Conservation (phyloP, 1,140 invertebrate species). For the Holotrichia oblita region DNA sequence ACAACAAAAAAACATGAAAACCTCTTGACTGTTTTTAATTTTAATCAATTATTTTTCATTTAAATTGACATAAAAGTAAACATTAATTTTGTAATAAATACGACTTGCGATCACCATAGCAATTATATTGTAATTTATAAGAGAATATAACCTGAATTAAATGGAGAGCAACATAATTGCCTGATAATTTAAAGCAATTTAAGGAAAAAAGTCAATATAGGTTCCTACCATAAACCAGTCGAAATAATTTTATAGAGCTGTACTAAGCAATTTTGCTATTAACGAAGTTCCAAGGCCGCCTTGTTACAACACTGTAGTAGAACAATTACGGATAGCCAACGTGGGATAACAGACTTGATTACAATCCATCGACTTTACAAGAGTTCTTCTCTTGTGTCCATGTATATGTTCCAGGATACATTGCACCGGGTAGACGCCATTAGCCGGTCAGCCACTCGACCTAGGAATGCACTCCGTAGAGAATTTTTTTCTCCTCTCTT, state of each 20-base stretch:
- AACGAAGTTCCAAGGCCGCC: conserved; percentile 43
- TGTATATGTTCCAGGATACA: conserved; percentile 32
- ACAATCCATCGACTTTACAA: conserved; percentile 42
- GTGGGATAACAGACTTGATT: conserved; percentile 38
- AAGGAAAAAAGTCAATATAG: no score
- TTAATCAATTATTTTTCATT: no score
- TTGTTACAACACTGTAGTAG: conserved; percentile 41
- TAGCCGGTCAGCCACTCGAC: conserved; percentile 46
- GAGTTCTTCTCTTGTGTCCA: conserved; percentile 26
- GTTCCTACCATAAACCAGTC: not conserved
- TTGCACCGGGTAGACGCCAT: conserved; percentile 43
- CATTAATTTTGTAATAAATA: no score
- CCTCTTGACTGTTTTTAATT: no score
- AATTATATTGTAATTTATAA: no score
- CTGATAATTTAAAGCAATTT: no score
- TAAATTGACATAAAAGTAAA: no score
- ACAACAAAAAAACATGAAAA: no score
- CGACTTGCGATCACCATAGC: no score
- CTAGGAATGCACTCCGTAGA: conserved; percentile 44
- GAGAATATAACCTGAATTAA: no score
- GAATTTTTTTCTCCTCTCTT: not conserved
- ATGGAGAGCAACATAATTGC: no score
- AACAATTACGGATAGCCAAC: conserved; percentile 41
- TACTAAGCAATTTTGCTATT: not conserved
- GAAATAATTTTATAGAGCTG: not conserved